Conservation (phyloP, 2,888 invertebrate genomes). For the Himalopsyche kuldschensis region DNA sequence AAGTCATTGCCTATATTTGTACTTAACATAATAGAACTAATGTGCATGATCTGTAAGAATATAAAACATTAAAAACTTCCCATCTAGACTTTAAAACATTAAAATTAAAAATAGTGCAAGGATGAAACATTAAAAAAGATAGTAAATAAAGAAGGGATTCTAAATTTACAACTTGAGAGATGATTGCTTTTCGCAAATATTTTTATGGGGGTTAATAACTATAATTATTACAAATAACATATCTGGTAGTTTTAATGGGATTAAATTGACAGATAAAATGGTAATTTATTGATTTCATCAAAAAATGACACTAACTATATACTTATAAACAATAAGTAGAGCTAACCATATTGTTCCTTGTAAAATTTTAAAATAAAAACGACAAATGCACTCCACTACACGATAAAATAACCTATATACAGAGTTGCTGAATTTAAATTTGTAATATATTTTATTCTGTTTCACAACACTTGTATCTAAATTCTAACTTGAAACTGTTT, state of each 20-base stretch:
- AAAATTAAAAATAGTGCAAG: neutral
- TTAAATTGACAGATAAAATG: neutral
- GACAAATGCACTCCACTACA: no score
- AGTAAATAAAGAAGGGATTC: neutral
- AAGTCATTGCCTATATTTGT: neutral
- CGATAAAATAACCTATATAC: no score
- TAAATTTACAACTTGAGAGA: conserved; percentile 32
- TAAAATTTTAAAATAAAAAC: no score
- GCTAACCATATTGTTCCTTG: no score
- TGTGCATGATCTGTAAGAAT: neutral
- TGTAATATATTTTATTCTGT: no score
- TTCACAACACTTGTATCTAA: no score
- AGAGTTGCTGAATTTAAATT: no score
- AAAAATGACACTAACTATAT: no score
- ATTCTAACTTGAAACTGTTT: no score
- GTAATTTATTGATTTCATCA: neutral
- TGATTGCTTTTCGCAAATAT: conserved; percentile 54
- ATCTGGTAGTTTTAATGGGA: neutral
- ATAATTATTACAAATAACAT: neutral
- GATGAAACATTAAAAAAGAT: neutral
- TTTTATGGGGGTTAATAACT: conserved; percentile 35
- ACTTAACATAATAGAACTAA: neutral
- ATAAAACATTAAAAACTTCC: neutral
- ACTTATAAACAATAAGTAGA: no score
- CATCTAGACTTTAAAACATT: neutral